These are phyloP conservation scores for Danionella cerebrum DNA, from an alignment of 2,113 vertebrate genomes.

Conservation along the genomic window DNA sequence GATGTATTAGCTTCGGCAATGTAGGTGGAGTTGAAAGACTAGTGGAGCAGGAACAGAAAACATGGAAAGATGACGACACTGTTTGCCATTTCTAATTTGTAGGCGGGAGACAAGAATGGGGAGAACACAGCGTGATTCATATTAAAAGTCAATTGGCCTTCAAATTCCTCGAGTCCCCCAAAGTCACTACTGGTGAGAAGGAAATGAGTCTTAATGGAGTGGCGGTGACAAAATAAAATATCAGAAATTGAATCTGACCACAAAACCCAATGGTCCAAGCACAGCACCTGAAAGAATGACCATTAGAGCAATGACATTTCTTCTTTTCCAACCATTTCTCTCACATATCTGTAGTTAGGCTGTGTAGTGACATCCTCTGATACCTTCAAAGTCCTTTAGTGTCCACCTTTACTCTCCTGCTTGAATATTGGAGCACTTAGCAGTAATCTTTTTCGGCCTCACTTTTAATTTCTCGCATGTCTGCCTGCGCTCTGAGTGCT, in stretches of 20 bases:
- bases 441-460: constrained; percentile 45
- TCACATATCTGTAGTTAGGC: constrained; percentile 33
- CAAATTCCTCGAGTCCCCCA: constrained; percentile 64
- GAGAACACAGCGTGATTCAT: constrained; percentile 64
- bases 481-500: constrained; percentile 61
- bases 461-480: constrained; percentile 65
- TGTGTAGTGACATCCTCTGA: constrained; percentile 13
- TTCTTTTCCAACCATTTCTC: constrained; percentile 26
- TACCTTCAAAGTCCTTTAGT: constrained; percentile 27
- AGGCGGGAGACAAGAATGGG: constrained; percentile 55
- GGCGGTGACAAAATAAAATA: constrained; percentile 47
- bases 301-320: constrained; percentile 55
- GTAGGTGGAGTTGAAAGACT: constrained; percentile 28
- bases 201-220: constrained; percentile 55
- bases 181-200: constrained; percentile 51
- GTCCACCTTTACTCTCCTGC: constrained; percentile 31
- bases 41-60: constrained; percentile 29
- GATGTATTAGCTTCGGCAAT: neutral
- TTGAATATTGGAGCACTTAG: constrained; percentile 37
- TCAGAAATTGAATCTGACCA: constrained; percentile 67
- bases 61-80: constrained; percentile 39
- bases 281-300: constrained; percentile 52
- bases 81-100: constrained; percentile 62
- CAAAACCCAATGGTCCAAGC: constrained; percentile 61
- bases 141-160: constrained; percentile 74